phyloP scores from a whole-genome alignment of 1,140 invertebrate species.

The Caenorhabditis briggsae region DNA sequence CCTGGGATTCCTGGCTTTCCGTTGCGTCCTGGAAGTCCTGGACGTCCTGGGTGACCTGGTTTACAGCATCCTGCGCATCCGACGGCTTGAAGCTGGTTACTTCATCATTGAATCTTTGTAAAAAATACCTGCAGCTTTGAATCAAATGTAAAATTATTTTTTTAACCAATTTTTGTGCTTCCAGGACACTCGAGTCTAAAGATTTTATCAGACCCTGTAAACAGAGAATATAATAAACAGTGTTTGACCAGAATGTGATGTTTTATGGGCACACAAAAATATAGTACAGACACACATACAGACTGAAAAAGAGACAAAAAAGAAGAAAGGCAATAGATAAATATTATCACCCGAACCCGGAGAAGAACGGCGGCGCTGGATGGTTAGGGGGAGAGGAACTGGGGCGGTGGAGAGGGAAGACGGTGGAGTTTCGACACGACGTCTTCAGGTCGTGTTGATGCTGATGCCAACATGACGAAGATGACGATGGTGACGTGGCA shows the following conservation, averaged over 20 bases:
- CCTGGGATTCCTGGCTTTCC: slow-evolving; percentile 65
- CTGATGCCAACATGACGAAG: neutral
- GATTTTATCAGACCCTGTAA: no score
- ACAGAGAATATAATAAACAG: neutral
- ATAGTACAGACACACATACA: slow-evolving; percentile 34
- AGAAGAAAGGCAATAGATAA: slow-evolving; percentile 20
- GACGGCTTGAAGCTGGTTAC: slow-evolving; percentile 52
- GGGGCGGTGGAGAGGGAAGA: neutral
- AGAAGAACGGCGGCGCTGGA: slow-evolving; percentile 14
- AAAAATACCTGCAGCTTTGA: no score
- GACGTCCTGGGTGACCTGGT: slow-evolving; percentile 53
- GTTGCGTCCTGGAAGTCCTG: slow-evolving; percentile 64
- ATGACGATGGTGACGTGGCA: neutral
- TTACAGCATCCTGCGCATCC: slow-evolving; percentile 56
- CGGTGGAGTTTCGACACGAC: neutral
- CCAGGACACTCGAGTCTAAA: no score
- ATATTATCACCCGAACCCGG: slow-evolving; percentile 50
- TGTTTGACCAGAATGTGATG: slow-evolving; percentile 1
- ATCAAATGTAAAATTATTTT: no score
- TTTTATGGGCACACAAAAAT: slow-evolving; percentile 44
- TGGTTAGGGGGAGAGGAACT: neutral
- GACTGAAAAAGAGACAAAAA: neutral
- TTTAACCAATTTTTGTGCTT: no score
- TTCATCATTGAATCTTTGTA: no score
- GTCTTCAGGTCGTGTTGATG: neutral